Conservation (phyloP, 2,113 vertebrate genomes). For the Oostethus manadensis region DNA sequence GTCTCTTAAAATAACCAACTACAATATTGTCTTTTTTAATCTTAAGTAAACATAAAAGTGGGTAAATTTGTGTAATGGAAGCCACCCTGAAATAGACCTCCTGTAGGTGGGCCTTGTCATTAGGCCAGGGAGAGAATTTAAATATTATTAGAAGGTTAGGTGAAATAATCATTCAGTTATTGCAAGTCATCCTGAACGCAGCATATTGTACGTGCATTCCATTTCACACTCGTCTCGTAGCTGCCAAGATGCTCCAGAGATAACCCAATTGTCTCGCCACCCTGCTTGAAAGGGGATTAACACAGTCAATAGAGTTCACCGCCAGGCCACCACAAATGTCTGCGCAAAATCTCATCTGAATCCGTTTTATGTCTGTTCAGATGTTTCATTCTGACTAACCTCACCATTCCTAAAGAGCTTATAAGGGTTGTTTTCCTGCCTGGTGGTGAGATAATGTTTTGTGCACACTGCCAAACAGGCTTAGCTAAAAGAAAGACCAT, state of each 20-base stretch:
- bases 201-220: background rate
- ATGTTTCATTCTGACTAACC: background rate
- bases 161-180: background rate
- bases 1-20: background rate
- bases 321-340: background rate
- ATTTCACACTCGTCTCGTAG: background rate
- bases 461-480: slow-evolving; percentile 43
- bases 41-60: no score
- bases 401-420: background rate
- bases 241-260: background rate
- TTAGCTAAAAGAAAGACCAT: slow-evolving; percentile 23
- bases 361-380: background rate
- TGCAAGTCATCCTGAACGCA: background rate
- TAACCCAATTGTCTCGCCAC: background rate
- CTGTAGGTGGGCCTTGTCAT: no score
- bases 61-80: no score
- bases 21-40: background rate
- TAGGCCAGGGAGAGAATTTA: no score
- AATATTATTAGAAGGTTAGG: background rate
- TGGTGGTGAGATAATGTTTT: slow-evolving; percentile 29
- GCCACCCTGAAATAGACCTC: no score
- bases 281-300: slow-evolving; percentile 4
- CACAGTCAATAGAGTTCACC: slow-evolving; percentile 3
- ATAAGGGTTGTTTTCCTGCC: slow-evolving; percentile 34
- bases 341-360: slow-evolving; percentile 1